Evolutionary conservation across 2,797 vertebrate genomes (phyloP).

Genomic region (Hippocampus kuda): DNA sequence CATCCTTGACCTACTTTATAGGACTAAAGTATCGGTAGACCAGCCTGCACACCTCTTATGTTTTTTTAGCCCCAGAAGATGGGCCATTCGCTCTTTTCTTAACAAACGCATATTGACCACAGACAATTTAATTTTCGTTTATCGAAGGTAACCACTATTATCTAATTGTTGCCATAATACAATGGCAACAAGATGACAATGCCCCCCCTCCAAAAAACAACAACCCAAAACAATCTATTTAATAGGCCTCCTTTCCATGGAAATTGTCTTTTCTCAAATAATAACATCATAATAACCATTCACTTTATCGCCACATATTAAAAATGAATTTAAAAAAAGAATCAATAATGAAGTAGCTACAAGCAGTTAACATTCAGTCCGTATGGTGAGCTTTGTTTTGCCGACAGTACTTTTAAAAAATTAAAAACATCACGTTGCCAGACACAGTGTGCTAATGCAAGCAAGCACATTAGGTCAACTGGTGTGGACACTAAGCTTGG

Average conservation of each 20-base stretch:
- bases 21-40: no score
- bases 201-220: neutral
- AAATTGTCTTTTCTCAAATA: neutral
- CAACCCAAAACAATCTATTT: neutral
- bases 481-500: neutral
- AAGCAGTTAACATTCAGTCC: neutral
- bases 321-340: neutral
- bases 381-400: neutral
- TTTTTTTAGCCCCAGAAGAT: no score
- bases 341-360: neutral
- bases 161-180: no score
- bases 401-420: neutral
- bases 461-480: neutral
- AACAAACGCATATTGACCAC: neutral
- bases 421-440: neutral
- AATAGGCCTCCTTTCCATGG: neutral
- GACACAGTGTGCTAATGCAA: neutral
- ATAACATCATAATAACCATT: neutral
- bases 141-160: no score
- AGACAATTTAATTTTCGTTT: no score
- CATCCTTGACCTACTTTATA: no score
- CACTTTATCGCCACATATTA: neutral
- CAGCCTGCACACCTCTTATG: neutral
- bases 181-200: neutral
- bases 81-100: neutral